Evolutionary conservation across 2,113 vertebrate genomes (phyloP).

Genomic region (Anser cygnoides): DNA sequence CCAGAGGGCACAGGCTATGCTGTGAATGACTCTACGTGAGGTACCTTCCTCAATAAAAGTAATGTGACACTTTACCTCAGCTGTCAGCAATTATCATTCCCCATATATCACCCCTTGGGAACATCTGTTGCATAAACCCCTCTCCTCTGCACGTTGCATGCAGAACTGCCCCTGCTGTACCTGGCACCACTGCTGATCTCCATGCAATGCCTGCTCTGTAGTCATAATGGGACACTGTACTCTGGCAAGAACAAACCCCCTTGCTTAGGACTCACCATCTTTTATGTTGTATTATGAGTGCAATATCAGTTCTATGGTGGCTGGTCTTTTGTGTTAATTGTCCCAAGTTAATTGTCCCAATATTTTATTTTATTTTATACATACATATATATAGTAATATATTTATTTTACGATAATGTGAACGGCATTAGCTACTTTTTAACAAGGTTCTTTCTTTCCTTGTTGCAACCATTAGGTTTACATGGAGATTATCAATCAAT

Average conservation of each 20-base stretch:
- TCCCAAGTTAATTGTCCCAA: neutral
- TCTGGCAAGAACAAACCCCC: neutral
- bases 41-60: neutral
- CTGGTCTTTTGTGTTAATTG: neutral
- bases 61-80: neutral
- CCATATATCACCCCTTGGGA: neutral
- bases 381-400: neutral
- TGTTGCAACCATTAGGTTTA: neutral
- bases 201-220: neutral
- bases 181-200: rapidly evolving
- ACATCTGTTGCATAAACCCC: neutral
- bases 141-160: neutral
- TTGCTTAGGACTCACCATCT: neutral
- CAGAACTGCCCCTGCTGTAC: rapidly evolving
- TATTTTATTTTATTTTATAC: neutral
- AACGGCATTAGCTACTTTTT: neutral
- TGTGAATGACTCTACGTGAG: neutral
- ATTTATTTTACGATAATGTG: neutral
- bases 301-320: rapidly evolving
- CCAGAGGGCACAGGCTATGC: neutral
- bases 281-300: neutral
- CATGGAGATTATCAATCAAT: neutral
- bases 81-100: neutral
- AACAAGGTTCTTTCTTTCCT: neutral
- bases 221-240: neutral